These are phyloP conservation scores for Spea hammondii DNA, from an alignment of 2,797 vertebrate species.

Conservation along the genomic window DNA sequence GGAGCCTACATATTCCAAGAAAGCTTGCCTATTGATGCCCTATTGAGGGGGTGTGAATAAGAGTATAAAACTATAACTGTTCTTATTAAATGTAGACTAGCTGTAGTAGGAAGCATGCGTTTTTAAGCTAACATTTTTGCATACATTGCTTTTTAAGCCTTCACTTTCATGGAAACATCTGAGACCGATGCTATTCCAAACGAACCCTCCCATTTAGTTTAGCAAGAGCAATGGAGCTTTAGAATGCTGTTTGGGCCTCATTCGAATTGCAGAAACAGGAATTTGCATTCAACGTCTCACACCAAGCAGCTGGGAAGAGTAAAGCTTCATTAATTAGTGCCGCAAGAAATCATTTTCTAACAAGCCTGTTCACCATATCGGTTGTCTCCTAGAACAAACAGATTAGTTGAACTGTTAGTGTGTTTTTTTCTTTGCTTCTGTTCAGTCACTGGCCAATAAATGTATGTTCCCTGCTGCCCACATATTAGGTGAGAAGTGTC, in stretches of 20 bases:
- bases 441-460: constrained; percentile 11
- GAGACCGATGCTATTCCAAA: constrained; percentile 17
- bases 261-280: constrained; percentile 41
- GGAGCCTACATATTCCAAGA: too few species aligned
- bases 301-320: constrained; percentile 46
- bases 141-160: background rate
- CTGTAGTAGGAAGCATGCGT: too few species aligned
- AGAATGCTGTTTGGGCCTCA: constrained; percentile 39
- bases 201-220: constrained; percentile 24
- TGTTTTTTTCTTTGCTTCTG: constrained; percentile 14
- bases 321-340: constrained; percentile 49
- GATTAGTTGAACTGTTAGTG: constrained; percentile 29
- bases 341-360: constrained; percentile 53
- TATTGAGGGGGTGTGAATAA: too few species aligned
- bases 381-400: constrained; percentile 42
- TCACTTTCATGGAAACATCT: background rate
- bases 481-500: too few species aligned
- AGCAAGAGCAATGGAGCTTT: constrained; percentile 40
- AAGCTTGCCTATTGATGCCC: too few species aligned
- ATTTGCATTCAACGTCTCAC: constrained; percentile 47
- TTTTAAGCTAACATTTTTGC: background rate
- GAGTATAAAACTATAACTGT: too few species aligned
- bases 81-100: too few species aligned
- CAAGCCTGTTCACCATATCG: constrained; percentile 39
- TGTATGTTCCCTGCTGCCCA: background rate